A percentile compares a stretch with the other conserved stretches of the same genome.
These are phyloP conservation scores for Pseudolaguvia tuberculata DNA, from an alignment of 2,113 vertebrate genomes.

Conservation along the genomic window DNA sequence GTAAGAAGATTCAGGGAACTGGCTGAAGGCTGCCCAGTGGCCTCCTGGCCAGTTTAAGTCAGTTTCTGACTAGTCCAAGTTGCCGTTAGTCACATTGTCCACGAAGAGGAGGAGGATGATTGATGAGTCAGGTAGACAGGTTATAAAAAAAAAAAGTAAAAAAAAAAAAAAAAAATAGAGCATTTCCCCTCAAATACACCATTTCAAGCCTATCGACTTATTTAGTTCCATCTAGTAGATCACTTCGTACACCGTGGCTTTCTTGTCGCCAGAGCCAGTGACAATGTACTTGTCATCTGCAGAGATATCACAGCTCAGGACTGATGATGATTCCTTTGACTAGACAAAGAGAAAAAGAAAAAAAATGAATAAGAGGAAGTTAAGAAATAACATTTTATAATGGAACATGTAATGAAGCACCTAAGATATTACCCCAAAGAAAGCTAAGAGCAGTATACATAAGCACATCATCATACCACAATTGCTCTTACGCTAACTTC, in stretches of 20 bases:
- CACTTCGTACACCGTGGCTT: conserved; percentile 96
- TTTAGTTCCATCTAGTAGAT: conserved; percentile 76
- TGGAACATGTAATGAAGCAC: conserved; percentile 29
- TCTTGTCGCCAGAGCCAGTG: conserved; percentile 96
- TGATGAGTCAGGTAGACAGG: conserved; percentile 47
- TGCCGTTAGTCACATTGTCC: conserved; percentile 38
- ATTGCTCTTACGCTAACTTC: conserved; percentile 33
- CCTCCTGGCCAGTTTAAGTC: conserved; percentile 50
- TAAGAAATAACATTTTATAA: not conserved
- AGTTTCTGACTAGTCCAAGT: conserved; percentile 48
- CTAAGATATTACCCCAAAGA: conserved; percentile 12
- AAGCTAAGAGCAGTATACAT: conserved; percentile 19
- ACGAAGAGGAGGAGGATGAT: conserved; percentile 9
- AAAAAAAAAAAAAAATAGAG: conserved; percentile 54
- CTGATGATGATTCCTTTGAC: conserved; percentile 96
- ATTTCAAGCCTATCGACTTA: conserved; percentile 50
- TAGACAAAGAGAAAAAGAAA: conserved; percentile 50
- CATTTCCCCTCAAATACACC: conserved; percentile 1
- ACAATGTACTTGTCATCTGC: conserved; percentile 97
- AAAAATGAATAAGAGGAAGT: not conserved
- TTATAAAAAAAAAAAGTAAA: conserved; percentile 41
- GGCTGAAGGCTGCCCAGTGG: conserved; percentile 14
- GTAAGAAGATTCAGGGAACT: conserved; percentile 46
- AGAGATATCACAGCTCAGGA: conserved; percentile 94
- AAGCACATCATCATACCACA: conserved; percentile 35